Base-by-base conservation (phyloP, 2,113 vertebrate genomes). In the Heterotilapia buettikoferi region DNA sequence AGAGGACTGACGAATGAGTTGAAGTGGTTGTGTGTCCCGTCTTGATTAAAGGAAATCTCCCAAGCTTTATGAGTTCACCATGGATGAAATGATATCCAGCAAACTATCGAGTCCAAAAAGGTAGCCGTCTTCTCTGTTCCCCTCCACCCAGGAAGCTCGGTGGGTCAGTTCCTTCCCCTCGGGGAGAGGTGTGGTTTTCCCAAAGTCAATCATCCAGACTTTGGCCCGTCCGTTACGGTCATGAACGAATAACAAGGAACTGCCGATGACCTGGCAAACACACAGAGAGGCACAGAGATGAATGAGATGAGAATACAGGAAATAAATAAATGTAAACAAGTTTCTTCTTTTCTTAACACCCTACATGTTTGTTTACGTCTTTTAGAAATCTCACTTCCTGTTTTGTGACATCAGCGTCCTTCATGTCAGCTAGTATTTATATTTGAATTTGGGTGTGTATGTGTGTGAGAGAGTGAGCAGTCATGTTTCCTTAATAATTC, bases 141-240 rank as follows among this genome's bases (percentile, higher is more conserved):
- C 98, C 93, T 99, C 99, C 78, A 96, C 90, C 99, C 99, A 99
- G 5, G 95, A 90, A 10, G 96, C 90, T 0, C 98, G 96, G 87
- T 99, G 99, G 92, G 94, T 95, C 11, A 99, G 97, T 87, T 97
- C 96, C 84, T 99, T 94, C 53, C 98, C 98, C 5, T 98, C 98
- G 0, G 98, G 96, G 80, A 99, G 97, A 0, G 98, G 97, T 0
- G 97, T 99, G 76, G 99, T 99, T 92, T 99, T 99, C 89, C 99
- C 99, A 43, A 99, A 99, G 96, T 99, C 99, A 21, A 99, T 99
- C 98, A 99, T 99, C 99, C 99, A 99, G 84, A 99, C 98, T 95
- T 98, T 99, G 93, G 99, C 98, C 54, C 97, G 96, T 6, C 98
- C 98, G 31, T 93, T 97, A 88, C 97, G 97, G 97, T 99, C 99